Conservation (phyloP, 2,797 vertebrate species). For the Mycteria americana region DNA sequence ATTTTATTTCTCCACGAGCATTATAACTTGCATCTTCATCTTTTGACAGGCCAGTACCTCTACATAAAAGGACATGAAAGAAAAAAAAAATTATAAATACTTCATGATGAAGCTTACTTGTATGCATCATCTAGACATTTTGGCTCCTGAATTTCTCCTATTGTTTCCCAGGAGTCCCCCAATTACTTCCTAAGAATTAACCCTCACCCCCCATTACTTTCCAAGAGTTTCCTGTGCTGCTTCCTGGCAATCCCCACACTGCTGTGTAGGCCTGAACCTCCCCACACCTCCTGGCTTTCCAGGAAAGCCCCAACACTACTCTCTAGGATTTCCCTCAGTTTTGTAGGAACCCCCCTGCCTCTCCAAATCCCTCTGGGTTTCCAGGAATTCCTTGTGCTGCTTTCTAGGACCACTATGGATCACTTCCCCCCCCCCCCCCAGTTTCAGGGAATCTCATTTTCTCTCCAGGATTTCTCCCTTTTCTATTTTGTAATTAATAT, state of each 20-base stretch:
- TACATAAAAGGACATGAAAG: not conserved
- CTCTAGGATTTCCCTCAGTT: not conserved
- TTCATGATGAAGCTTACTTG: not conserved
- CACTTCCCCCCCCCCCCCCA: too few relatives aligned
- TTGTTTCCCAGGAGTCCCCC: not conserved
- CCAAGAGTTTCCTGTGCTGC: not conserved
- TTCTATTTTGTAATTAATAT: not conserved
- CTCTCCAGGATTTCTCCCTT: not conserved
- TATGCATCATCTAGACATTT: not conserved
- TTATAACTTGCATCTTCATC: not conserved
- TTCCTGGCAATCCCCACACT: not conserved
- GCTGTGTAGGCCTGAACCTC: not conserved
- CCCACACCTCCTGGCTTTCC: not conserved
- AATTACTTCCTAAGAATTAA: not conserved
- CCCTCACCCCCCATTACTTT: not conserved
- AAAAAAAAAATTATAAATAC: not conserved
- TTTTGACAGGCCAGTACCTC: not conserved
- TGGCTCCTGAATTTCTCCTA: not conserved
- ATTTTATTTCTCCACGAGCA: not conserved
- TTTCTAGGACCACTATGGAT: not conserved
- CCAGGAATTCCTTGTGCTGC: not conserved
- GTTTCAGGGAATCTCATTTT: not conserved
- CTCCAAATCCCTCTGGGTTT: not conserved
- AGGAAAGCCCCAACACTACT: not conserved
- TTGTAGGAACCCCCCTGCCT: not conserved